Evolutionary conservation across 2,797 vertebrate species (phyloP).

Genomic region (Trematocara caparti): DNA sequence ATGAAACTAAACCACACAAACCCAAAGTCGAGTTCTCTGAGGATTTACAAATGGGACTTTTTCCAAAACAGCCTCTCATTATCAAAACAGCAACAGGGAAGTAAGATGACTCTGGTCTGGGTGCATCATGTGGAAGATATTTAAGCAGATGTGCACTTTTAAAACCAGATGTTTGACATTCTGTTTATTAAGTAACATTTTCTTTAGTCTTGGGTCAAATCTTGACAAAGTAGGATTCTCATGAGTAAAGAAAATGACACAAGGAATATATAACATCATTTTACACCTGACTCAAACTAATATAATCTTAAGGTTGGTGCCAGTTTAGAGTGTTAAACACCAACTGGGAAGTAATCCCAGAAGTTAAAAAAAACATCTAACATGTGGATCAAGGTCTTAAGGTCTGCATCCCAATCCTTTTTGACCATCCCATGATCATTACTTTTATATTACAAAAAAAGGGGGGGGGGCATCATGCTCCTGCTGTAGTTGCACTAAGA

Average conservation of each 20-base stretch:
- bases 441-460: neutral
- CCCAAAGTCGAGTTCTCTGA: conserved; percentile 10
- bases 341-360: neutral
- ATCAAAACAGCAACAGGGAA: conserved; percentile 9
- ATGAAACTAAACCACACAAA: conserved; percentile 34
- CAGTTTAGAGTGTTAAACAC: neutral
- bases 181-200: neutral
- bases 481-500: neutral
- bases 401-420: neutral
- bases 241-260: neutral
- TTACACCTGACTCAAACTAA: neutral
- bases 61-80: conserved; percentile 17
- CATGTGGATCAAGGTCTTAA: neutral
- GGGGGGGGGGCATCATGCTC: fast-evolving
- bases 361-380: neutral
- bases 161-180: conserved; percentile 5
- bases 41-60: conserved; percentile 25
- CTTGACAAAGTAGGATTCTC: neutral
- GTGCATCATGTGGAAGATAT: neutral
- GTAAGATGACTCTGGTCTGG: conserved; percentile 1
- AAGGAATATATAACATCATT: neutral
- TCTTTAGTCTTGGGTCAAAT: neutral
- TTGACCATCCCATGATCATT: neutral
- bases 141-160: conserved; percentile 19
- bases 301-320: neutral